These are phyloP conservation scores for Chionodraco myersi DNA, from an alignment of 2,113 vertebrate genomes.

Conservation along the genomic window DNA sequence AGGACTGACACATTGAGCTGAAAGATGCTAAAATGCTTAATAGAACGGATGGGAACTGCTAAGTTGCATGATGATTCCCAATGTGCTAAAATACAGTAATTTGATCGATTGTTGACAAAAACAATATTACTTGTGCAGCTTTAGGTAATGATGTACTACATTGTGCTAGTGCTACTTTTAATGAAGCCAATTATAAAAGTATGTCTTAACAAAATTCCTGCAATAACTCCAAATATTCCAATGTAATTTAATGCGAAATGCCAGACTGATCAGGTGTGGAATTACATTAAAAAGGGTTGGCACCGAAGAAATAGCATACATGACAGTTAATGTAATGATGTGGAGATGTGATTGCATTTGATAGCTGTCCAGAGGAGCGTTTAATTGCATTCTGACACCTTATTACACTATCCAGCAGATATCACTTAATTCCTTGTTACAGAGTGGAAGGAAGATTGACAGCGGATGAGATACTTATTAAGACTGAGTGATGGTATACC, in stretches of 20 bases:
- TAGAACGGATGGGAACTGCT: background rate
- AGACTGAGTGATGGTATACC: conserved; percentile 37
- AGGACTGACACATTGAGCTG: background rate
- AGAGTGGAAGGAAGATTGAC: conserved; percentile 28
- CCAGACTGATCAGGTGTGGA: conserved; percentile 3
- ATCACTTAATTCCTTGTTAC: conserved; percentile 62
- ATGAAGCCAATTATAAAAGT: background rate
- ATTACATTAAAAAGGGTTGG: conserved; percentile 21
- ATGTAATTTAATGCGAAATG: background rate
- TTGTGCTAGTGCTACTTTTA: background rate
- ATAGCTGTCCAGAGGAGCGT: conserved; percentile 22
- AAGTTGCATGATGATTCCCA: background rate
- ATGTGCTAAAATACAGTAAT: background rate
- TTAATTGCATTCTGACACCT: conserved; percentile 54
- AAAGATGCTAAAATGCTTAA: background rate
- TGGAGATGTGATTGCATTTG: conserved; percentile 61
- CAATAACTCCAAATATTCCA: background rate
- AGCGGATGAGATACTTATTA: conserved; percentile 51
- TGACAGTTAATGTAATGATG: conserved; percentile 58
- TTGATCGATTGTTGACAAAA: background rate
- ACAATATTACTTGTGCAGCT: background rate
- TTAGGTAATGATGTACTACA: background rate
- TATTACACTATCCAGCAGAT: conserved; percentile 54
- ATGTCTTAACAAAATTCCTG: background rate
- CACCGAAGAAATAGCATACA: conserved; percentile 27